These are phyloP conservation scores for Micropoecilia bifurca DNA, from an alignment of 2,797 vertebrate genomes.

Conservation along the genomic window DNA sequence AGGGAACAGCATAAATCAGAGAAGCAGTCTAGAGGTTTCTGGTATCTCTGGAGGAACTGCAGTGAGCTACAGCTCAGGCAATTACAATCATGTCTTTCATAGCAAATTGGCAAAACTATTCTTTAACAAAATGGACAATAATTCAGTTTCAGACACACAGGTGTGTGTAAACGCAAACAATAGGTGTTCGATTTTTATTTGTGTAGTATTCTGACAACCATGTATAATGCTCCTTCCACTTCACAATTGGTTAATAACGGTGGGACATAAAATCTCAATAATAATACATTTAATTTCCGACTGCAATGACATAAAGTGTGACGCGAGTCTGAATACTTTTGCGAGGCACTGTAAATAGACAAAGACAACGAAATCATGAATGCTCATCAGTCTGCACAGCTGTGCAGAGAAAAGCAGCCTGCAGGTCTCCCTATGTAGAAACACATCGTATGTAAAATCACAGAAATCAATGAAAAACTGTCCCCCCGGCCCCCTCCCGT, in stretches of 20 bases:
- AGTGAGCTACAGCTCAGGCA: neutral
- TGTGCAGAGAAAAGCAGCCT: neutral
- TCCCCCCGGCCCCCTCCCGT: conserved; percentile 27
- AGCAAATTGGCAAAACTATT: neutral
- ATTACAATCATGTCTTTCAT: neutral
- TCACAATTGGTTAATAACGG: neutral
- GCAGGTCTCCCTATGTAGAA: neutral
- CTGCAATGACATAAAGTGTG: neutral
- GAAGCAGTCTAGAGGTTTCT: neutral
- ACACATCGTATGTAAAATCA: neutral
- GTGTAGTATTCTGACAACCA: neutral
- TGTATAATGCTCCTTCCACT: neutral
- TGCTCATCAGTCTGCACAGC: neutral
- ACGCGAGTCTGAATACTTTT: neutral
- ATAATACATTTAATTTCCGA: neutral
- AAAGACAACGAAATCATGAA: too few species aligned
- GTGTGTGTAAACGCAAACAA: neutral
- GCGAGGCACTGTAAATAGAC: neutral
- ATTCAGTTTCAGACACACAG: neutral
- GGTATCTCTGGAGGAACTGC: neutral
- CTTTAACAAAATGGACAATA: neutral
- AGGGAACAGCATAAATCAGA: neutral
- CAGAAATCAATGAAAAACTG: conserved; percentile 22
- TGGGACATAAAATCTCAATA: neutral
- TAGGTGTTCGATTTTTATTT: neutral